Evolutionary conservation across 2,888 invertebrate genomes (phyloP), one percentile per base, ranked within the genome.

Genomic region (Strigamia transsilvanica): DNA sequence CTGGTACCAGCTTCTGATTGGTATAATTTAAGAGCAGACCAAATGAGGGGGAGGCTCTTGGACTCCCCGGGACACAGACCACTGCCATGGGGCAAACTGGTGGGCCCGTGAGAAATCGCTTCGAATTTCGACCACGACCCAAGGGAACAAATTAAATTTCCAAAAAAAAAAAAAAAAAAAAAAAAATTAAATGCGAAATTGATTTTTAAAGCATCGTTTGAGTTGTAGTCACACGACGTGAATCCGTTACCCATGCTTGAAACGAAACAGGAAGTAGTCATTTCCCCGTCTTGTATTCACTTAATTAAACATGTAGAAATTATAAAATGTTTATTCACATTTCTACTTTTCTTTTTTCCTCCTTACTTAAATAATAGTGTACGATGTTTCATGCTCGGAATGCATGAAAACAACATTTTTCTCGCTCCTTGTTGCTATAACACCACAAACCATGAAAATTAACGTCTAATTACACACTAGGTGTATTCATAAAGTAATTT

Each of bases 1-100:
- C 66, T 66, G 66, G 66, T 66, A 66, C 66, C 66, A 66, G 66
- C 66, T 66, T 66, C 66, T 66, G 66, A 66, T 66, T 66, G 66
- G 66, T 66, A 66, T 66, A 66, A 66, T 66, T 66, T 66, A 66
- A 66, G 66, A 66, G 66, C 66, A 66, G 66, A 61, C 66, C 66
- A 66, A 66, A 66, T 66, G 66, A 66, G 66, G 66, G 66, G 66
- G 66, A 66, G 66, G 66, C 66, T 66, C 66, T 27, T 15, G 66
- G 66, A 66, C 66, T 66, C 66, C 66, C 66, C 66, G 66, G 66
- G 66, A 66, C 66, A 66, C 66, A 66, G 27, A 23, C 66, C 27
- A 66, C 27, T 66, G 66, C 66, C 66, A 66, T 23, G 66, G 66
- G 66, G 66, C 66, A 66, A 32, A 66, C 23, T 66, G 32, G 66